phyloP scores from a whole-genome alignment of 35 echinoderm and acorn worm species.

The Antedon bifida region DNA sequence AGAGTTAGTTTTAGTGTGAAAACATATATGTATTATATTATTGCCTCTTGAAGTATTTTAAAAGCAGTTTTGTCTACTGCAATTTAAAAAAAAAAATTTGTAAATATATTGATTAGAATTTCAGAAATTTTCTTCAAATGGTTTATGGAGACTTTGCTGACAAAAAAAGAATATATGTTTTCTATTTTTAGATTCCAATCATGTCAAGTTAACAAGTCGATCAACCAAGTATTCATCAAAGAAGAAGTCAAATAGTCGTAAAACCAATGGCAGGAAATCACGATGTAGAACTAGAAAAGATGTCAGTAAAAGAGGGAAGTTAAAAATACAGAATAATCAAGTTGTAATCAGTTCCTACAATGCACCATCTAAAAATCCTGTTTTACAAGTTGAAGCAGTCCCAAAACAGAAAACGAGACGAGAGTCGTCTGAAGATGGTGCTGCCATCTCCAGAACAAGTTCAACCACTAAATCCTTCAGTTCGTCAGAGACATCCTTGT shows the following conservation, averaged over 20 bases:
- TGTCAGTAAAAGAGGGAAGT: neutral
- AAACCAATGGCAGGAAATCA: neutral
- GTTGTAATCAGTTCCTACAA: neutral
- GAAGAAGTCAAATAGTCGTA: neutral
- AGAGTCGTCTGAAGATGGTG: neutral
- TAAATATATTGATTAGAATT: too few species aligned
- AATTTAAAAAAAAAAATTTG: too few species aligned
- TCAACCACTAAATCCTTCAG: neutral
- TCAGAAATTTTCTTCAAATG: too few species aligned
- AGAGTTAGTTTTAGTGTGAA: too few species aligned
- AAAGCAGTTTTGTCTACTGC: too few species aligned
- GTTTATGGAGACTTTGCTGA: too few species aligned
- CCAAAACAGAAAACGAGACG: neutral
- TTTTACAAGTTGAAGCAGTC: neutral
- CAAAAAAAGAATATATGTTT: neutral
- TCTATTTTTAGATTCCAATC: neutral
- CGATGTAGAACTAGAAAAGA: neutral
- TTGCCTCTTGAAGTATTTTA: too few species aligned
- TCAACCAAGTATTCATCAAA: neutral
- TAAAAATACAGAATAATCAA: neutral
- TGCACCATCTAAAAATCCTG: neutral
- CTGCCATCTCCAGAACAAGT: neutral
- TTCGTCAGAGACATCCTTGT: neutral
- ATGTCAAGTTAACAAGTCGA: neutral
- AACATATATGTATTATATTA: too few species aligned